Evolutionary conservation across 2,797 vertebrate genomes (phyloP).

Genomic region (Peromyscus melanophrys): DNA sequence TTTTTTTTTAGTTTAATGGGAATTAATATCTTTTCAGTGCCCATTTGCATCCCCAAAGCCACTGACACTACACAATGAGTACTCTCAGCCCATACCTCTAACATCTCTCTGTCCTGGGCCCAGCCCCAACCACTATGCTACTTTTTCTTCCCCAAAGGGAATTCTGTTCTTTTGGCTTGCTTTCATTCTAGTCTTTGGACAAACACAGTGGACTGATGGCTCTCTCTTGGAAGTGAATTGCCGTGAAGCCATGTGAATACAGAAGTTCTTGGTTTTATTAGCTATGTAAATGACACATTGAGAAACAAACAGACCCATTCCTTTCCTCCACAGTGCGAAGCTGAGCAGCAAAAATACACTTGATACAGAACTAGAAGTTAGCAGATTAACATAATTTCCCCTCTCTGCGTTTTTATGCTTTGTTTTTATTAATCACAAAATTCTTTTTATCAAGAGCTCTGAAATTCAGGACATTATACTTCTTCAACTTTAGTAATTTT

Average conservation of each 20-base stretch:
- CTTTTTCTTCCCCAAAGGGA: slow-evolving; percentile 1
- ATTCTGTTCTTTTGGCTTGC: background rate
- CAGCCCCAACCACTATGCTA: background rate
- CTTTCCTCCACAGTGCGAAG: background rate
- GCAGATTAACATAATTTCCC: background rate
- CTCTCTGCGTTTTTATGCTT: background rate
- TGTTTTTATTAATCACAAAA: slow-evolving; percentile 43
- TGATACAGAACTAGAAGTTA: slow-evolving; percentile 38
- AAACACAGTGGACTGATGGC: background rate
- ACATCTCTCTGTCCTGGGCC: background rate
- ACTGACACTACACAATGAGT: background rate
- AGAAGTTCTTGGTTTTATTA: slow-evolving; percentile 13
- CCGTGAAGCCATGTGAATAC: background rate
- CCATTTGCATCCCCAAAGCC: background rate
- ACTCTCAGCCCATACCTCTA: background rate
- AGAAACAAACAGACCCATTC: background rate
- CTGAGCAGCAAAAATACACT: background rate
- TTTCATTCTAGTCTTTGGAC: background rate
- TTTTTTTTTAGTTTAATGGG: background rate
- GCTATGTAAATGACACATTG: background rate
- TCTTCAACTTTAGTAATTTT: slow-evolving; percentile 30
- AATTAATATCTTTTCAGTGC: background rate
- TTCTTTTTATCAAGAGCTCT: background rate
- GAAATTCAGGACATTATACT: slow-evolving; percentile 15
- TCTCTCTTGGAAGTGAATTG: background rate